Conservation (phyloP, 2,888 invertebrate species). For the Hoplodrina blanda region DNA sequence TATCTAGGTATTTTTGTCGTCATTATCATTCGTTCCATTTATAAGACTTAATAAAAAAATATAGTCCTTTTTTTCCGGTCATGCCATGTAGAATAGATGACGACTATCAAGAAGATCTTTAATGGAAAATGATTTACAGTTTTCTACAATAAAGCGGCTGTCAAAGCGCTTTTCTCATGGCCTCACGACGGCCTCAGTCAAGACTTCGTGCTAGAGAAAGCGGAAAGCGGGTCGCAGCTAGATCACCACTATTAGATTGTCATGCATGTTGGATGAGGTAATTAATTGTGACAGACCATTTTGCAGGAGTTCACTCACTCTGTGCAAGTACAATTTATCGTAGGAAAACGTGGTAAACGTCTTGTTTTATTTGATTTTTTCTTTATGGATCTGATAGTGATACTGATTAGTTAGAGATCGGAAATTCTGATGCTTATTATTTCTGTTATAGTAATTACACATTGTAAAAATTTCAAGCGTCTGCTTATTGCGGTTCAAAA, state of each 20-base stretch:
- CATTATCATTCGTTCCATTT: no score
- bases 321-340: slow-evolving; percentile 31
- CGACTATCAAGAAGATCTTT: not conserved
- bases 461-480: no score
- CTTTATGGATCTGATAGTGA: not conserved
- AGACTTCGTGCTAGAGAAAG: slow-evolving; percentile 88
- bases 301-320: slow-evolving; percentile 68
- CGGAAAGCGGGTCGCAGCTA: slow-evolving; percentile 87
- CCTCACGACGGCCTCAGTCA: slow-evolving; percentile 73
- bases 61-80: not conserved
- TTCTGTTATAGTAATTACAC: no score
- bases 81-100: not conserved
- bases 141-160: slow-evolving; percentile 5
- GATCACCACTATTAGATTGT: slow-evolving; percentile 89
- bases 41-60: not conserved
- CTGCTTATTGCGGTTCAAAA: no score
- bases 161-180: slow-evolving; percentile 65
- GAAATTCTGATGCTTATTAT: no score
- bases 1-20: no score
- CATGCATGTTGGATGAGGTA: slow-evolving; percentile 88
- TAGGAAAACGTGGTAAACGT: slow-evolving; percentile 25
- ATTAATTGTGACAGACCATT: slow-evolving; percentile 87
- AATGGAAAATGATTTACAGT: not conserved
- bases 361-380: slow-evolving; percentile 2
- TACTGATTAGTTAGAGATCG: not conserved